A percentile compares a stretch with the other conserved stretches of the same genome.
These are phyloP conservation scores for Pampusana beccarii DNA, from an alignment of 2,113 vertebrate genomes.

Conservation along the genomic window DNA sequence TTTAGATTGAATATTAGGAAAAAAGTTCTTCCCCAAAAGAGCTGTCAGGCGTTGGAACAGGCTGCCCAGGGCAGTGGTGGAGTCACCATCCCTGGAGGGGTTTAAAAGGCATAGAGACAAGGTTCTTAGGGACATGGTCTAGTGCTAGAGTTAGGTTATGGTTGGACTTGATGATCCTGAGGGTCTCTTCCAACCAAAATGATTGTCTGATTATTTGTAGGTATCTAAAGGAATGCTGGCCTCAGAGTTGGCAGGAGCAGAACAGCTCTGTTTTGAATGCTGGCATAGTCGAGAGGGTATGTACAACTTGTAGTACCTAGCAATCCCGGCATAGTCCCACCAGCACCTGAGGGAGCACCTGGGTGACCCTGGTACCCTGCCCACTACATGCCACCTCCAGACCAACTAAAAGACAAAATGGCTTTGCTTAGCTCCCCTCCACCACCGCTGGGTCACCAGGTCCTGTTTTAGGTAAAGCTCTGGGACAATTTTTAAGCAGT, in stretches of 20 bases:
- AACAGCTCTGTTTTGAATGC: neutral
- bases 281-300: neutral
- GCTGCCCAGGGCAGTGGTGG: too few species aligned
- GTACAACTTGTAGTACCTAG: neutral
- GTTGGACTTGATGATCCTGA: too few species aligned
- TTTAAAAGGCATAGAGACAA: too few species aligned
- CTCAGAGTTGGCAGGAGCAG: neutral
- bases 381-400: too few species aligned
- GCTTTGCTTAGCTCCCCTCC: neutral
- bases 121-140: too few species aligned
- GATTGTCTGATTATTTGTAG: neutral
- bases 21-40: too few species aligned
- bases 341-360: neutral
- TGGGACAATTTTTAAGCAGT: neutral
- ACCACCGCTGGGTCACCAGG: neutral
- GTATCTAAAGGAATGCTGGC: neutral
- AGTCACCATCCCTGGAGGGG: too few species aligned
- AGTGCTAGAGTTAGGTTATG: too few species aligned
- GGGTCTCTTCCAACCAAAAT: too few species aligned
- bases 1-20: too few species aligned
- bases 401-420: neutral
- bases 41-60: too few species aligned
- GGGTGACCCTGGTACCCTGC: neutral
- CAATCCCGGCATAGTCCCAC: neutral
- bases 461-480: neutral